phyloP scores from a whole-genome alignment of 53 echinoderm and acorn worm species.

The Holothuria leucospilota region DNA sequence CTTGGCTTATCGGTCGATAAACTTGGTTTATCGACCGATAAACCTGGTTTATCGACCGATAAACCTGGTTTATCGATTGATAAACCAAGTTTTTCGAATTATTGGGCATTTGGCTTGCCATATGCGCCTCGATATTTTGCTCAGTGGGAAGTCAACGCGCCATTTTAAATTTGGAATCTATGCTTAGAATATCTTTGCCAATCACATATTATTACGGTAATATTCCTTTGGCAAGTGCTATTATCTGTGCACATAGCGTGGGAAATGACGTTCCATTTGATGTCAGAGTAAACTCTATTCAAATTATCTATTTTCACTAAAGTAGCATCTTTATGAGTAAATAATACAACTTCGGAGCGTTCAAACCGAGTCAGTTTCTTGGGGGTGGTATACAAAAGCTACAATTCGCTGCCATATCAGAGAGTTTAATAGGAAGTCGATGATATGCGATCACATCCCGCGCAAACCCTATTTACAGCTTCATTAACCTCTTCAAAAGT shows the following conservation, averaged over 20 bases:
- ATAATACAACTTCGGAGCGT: not conserved
- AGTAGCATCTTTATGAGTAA: not conserved
- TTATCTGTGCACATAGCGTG: not conserved
- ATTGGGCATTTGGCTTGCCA: no score
- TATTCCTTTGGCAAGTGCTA: not conserved
- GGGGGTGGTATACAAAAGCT: not conserved
- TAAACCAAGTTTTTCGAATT: no score
- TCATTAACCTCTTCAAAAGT: no score
- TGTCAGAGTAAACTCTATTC: not conserved
- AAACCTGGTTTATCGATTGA: no score
- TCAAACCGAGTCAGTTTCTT: not conserved
- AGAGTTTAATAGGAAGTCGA: not conserved
- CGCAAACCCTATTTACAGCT: no score
- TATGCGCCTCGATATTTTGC: no score
- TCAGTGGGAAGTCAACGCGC: no score
- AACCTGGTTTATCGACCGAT: no score
- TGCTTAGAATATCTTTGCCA: no score
- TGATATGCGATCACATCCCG: not conserved
- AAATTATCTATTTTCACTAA: not conserved
- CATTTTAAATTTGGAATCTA: no score
- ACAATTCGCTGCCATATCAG: not conserved
- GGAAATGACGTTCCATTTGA: not conserved
- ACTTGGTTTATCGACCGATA: no score
- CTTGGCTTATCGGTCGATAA: no score
- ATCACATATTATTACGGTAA: not conserved